phyloP scores from a whole-genome alignment of 2,113 vertebrate genomes.

The Anoplopoma fimbria region DNA sequence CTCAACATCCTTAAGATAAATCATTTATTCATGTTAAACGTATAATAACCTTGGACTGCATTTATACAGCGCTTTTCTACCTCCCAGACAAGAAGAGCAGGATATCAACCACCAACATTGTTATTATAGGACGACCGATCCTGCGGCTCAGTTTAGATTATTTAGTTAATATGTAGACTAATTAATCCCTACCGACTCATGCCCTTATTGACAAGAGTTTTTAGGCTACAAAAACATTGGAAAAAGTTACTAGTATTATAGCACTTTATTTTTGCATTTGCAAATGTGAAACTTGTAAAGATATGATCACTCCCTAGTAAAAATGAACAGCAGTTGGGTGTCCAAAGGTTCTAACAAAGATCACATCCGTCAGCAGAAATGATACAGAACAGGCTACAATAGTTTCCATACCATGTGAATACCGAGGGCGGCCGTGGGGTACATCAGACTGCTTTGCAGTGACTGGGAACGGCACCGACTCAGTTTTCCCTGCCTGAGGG shows the following conservation, averaged over 20 bases:
- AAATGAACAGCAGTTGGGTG: neutral
- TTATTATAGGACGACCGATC: no score
- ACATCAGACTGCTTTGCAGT: conserved; percentile 14
- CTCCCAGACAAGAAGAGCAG: no score
- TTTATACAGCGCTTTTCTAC: neutral
- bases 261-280: neutral
- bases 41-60: neutral
- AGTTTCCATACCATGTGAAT: conserved; percentile 63
- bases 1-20: neutral
- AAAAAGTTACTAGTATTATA: neutral
- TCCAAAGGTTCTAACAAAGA: neutral
- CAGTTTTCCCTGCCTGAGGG: conserved; percentile 18
- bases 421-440: neutral
- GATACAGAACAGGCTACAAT: neutral
- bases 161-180: neutral
- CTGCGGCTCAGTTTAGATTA: neutral
- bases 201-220: neutral
- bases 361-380: neutral
- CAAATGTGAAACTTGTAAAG: neutral
- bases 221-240: neutral
- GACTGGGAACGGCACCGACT: conserved; percentile 3
- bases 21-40: neutral
- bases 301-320: neutral
- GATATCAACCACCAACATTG: no score
- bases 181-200: neutral